These are phyloP conservation scores for Todiramphus chloris DNA, from an alignment of 2,113 vertebrate genomes.

Conservation along the genomic window DNA sequence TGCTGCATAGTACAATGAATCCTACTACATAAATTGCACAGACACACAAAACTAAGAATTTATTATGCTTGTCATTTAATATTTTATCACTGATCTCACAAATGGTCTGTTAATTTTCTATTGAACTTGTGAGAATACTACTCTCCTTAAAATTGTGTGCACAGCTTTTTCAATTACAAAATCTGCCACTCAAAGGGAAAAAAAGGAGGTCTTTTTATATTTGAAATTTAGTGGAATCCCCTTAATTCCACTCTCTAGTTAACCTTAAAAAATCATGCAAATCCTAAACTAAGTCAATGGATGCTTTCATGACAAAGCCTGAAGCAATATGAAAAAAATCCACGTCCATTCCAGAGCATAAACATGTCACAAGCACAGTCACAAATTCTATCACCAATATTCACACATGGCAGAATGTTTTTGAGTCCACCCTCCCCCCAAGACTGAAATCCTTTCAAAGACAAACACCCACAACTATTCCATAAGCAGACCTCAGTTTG, in stretches of 20 bases:
- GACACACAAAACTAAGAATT: not conserved
- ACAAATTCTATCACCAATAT: not conserved
- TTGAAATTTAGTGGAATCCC: not conserved
- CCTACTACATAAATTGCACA: not conserved
- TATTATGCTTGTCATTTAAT: conserved; percentile 17
- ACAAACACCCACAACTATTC: not conserved
- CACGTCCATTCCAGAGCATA: not conserved
- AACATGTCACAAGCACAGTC: not conserved
- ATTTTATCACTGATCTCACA: conserved; percentile 16
- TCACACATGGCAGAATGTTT: not conserved
- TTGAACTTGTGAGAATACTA: not conserved
- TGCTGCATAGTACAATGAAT: not conserved
- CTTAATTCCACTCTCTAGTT: not conserved
- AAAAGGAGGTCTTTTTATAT: not conserved
- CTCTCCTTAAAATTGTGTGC: not conserved
- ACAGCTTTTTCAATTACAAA: not conserved
- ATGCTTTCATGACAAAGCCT: not conserved
- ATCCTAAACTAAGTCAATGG: not conserved
- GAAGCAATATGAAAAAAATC: not conserved
- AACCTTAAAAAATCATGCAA: not conserved
- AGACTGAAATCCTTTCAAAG: not conserved
- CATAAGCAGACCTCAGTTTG: not conserved
- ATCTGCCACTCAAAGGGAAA: not conserved
- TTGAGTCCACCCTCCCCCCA: accelerated
- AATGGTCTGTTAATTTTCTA: not conserved